A percentile compares a stretch with the other conserved stretches of the same genome.
Conservation (phyloP, 2,888 invertebrate genomes). For the Sipha maydis region DNA sequence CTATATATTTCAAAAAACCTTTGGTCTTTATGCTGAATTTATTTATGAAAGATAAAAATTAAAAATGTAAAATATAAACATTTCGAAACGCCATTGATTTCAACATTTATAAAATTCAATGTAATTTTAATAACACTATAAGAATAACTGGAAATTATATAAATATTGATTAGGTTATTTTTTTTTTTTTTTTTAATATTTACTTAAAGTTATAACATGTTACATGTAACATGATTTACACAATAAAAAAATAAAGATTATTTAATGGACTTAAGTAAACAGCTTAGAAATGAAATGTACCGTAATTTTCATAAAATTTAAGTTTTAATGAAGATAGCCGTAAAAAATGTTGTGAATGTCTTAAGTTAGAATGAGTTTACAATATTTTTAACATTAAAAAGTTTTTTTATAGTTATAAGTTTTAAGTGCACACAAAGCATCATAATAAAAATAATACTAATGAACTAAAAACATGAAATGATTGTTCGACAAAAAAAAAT, state of each 20-base stretch:
- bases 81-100: constrained; percentile 9
- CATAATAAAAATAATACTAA: constrained; percentile 37
- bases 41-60: not conserved
- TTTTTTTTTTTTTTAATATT: not conserved
- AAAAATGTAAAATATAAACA: constrained; percentile 12
- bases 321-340: constrained; percentile 35
- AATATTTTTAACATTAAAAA: constrained; percentile 28
- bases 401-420: constrained; percentile 26
- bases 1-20: too few species aligned
- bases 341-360: constrained; percentile 13
- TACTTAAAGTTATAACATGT: not conserved
- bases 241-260: not conserved
- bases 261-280: not conserved
- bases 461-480: constrained; percentile 24
- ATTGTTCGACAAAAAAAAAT: not conserved
- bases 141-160: constrained; percentile 1
- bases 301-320: constrained; percentile 25
- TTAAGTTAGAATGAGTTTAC: constrained; percentile 35
- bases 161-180: constrained; percentile 22
- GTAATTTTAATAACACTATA: constrained; percentile 19
- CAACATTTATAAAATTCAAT: not conserved
- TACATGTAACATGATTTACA: too few species aligned
- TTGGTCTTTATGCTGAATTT: not conserved
- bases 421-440: constrained; percentile 5
- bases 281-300: not conserved